These are phyloP conservation scores for Plebejus argus DNA, from an alignment of 2,888 invertebrate species.

Conservation along the genomic window DNA sequence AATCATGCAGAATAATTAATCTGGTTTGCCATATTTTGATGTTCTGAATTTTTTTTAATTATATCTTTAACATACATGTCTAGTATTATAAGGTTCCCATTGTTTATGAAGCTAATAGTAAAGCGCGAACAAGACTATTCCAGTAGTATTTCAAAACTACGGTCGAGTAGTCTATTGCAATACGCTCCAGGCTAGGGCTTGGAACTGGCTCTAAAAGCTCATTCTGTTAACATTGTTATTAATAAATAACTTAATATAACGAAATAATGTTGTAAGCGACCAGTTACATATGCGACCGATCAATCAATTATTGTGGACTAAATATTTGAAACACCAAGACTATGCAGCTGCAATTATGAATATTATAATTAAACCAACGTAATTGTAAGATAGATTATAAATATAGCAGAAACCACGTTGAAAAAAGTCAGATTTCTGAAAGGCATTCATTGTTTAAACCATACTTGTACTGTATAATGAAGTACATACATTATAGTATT, in stretches of 20 bases:
- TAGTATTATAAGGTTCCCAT: not conserved
- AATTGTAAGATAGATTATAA: too few species aligned
- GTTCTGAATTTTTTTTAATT: too few species aligned
- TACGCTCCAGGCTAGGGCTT: slow-evolving; percentile 68
- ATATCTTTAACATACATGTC: not conserved
- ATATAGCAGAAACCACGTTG: too few species aligned
- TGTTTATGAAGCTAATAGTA: not conserved
- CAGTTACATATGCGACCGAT: slow-evolving; percentile 5
- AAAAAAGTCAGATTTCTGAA: too few species aligned
- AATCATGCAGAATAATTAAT: too few species aligned
- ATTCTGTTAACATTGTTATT: slow-evolving; percentile 26
- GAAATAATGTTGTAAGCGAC: slow-evolving; percentile 9
- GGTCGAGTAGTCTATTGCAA: slow-evolving; percentile 72
- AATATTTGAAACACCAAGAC: slow-evolving; percentile 3
- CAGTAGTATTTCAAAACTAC: slow-evolving; percentile 50
- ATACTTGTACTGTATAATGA: too few species aligned
- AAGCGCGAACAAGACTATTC: not conserved
- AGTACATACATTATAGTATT: not conserved
- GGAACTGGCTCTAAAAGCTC: slow-evolving; percentile 46
- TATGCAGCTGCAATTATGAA: not conserved
- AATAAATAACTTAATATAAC: slow-evolving; percentile 23
- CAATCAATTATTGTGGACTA: not conserved
- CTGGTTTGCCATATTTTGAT: too few species aligned
- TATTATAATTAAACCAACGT: not conserved
- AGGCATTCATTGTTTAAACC: too few species aligned